Conservation (phyloP, 1,140 invertebrate species). For the Zaprionus kolodkinae region DNA sequence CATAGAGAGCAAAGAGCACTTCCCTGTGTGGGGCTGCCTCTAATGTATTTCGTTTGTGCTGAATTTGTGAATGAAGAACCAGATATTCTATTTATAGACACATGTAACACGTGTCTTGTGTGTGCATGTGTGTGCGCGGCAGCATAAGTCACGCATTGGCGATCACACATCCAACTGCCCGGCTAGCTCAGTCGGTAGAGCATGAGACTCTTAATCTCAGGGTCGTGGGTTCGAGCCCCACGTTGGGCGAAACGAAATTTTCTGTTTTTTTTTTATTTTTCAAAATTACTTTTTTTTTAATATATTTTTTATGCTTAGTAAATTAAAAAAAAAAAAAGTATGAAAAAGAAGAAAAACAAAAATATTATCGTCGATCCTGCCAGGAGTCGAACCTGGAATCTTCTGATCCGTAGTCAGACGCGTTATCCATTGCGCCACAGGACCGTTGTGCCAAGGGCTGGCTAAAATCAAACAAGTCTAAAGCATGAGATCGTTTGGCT, state of each 20-base stretch:
- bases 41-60: neutral
- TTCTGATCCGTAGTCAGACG: slow-evolving; percentile 90
- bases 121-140: neutral
- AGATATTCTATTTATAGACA: neutral
- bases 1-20: neutral
- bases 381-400: slow-evolving; percentile 90
- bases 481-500: neutral
- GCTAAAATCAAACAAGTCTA: neutral
- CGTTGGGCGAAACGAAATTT: slow-evolving; percentile 88
- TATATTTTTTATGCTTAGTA: neutral
- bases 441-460: slow-evolving; percentile 72
- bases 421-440: slow-evolving; percentile 90
- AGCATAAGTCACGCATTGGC: slow-evolving; percentile 7
- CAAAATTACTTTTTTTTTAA: neutral
- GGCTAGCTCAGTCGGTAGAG: slow-evolving; percentile 96
- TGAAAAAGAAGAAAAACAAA: neutral
- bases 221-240: slow-evolving; percentile 96
- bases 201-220: slow-evolving; percentile 97
- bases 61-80: neutral
- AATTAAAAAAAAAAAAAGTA: neutral
- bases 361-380: slow-evolving; percentile 85
- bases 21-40: slow-evolving; percentile 4
- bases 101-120: neutral
- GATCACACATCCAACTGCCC: slow-evolving; percentile 84
- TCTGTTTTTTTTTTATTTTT: slow-evolving; percentile 30